Percentiles rank a stretch among this genome's conserved stretches.
phyloP scores from a whole-genome alignment of 2,888 invertebrate genomes.

The Anoplius nigerrimus region DNA sequence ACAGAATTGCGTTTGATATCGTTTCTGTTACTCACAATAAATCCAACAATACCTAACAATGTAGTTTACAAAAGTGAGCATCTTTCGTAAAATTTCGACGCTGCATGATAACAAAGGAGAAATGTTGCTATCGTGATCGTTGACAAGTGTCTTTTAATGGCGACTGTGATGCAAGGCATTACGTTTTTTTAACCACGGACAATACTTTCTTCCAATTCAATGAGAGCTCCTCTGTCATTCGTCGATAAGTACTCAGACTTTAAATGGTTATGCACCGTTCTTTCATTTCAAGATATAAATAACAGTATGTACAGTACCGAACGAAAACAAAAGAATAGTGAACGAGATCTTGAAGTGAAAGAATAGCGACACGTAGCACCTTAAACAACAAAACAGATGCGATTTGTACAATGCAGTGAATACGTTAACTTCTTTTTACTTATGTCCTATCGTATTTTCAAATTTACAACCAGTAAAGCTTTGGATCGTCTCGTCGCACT shows the following conservation, averaged over 20 bases:
- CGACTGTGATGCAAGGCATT: not conserved
- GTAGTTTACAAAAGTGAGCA: slow-evolving; percentile 33
- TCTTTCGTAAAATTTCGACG: slow-evolving; percentile 23
- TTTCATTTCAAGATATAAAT: slow-evolving; percentile 9
- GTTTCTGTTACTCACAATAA: slow-evolving; percentile 15
- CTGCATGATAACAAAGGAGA: not conserved
- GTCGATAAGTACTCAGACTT: slow-evolving; percentile 1
- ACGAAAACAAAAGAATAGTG: slow-evolving; percentile 20
- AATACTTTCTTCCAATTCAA: not conserved
- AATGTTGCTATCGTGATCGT: not conserved
- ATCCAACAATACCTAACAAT: slow-evolving; percentile 41
- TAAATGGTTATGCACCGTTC: not conserved
- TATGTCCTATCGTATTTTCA: slow-evolving; percentile 18
- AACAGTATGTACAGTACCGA: slow-evolving; percentile 41
- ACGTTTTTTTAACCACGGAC: not conserved
- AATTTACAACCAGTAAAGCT: slow-evolving; percentile 82
- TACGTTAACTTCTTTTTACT: slow-evolving; percentile 20
- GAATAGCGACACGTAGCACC: slow-evolving; percentile 25
- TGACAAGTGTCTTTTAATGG: not conserved
- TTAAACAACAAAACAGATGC: slow-evolving; percentile 28
- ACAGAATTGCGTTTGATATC: slow-evolving; percentile 39
- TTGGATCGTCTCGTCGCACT: slow-evolving; percentile 84
- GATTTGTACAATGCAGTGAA: slow-evolving; percentile 33
- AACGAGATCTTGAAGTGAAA: slow-evolving; percentile 52
- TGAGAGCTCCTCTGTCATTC: slow-evolving; percentile 15